Conservation (phyloP, 1,140 invertebrate species). For the Delia radicum region DNA sequence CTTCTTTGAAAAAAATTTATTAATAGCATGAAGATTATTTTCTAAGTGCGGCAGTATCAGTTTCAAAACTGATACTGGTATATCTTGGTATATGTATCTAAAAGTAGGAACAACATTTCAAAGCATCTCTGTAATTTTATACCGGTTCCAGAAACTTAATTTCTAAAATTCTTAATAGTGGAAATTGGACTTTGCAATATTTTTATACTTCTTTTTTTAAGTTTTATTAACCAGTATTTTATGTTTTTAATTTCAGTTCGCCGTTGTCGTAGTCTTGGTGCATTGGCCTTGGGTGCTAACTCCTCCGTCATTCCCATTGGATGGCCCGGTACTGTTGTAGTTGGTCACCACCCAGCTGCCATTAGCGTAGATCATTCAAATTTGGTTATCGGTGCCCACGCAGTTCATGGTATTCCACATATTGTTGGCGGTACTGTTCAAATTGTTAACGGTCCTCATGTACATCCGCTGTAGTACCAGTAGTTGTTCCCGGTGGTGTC, state of each 20-base stretch:
- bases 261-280: slow-evolving; percentile 55
- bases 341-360: slow-evolving; percentile 26
- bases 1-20: too few species aligned
- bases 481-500: slow-evolving; percentile 41
- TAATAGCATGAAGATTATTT: too few species aligned
- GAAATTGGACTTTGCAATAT: too few species aligned
- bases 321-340: slow-evolving; percentile 26
- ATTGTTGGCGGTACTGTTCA: neutral
- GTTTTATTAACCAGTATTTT: neutral
- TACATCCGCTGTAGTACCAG: slow-evolving; percentile 36
- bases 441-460: neutral
- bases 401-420: slow-evolving; percentile 30
- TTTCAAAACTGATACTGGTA: too few species aligned
- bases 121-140: too few species aligned
- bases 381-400: slow-evolving; percentile 34
- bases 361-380: too few species aligned
- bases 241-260: slow-evolving; percentile 40
- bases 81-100: too few species aligned
- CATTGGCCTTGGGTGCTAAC: slow-evolving; percentile 49
- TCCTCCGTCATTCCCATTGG: slow-evolving; percentile 44
- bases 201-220: too few species aligned
- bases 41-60: too few species aligned
- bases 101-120: too few species aligned
- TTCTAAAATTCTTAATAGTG: too few species aligned
- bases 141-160: too few species aligned